These are phyloP conservation scores for Acronicta alni DNA, from an alignment of 2,888 invertebrate species.

Conservation along the genomic window DNA sequence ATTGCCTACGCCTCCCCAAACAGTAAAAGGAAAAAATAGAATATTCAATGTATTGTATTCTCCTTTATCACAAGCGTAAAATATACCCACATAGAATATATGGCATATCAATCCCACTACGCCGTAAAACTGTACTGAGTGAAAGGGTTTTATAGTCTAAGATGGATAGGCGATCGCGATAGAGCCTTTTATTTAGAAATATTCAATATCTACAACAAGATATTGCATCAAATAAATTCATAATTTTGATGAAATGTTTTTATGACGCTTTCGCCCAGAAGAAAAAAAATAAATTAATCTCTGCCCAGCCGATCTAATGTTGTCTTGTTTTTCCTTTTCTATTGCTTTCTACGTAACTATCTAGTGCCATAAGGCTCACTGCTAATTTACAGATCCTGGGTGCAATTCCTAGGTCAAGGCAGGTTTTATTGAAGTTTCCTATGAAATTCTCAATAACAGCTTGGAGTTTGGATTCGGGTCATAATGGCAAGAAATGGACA, in stretches of 20 bases:
- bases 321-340: too few relatives aligned
- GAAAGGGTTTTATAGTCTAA: slow-evolving; percentile 35
- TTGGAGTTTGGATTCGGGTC: too few relatives aligned
- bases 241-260: slow-evolving; percentile 18
- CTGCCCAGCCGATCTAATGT: too few relatives aligned
- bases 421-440: too few relatives aligned
- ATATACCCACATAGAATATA: not conserved
- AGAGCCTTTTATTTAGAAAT: slow-evolving; percentile 21
- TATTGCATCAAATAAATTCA: slow-evolving; percentile 8
- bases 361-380: too few relatives aligned
- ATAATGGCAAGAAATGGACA: too few relatives aligned
- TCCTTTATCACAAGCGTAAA: not conserved
- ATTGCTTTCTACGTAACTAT: too few relatives aligned
- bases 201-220: slow-evolving; percentile 37
- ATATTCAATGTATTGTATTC: not conserved
- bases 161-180: slow-evolving; percentile 29
- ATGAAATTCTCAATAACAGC: too few relatives aligned
- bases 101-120: slow-evolving; percentile 13
- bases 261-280: slow-evolving; percentile 1
- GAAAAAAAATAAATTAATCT: too few relatives aligned
- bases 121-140: slow-evolving; percentile 25
- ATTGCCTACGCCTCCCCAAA: not conserved
- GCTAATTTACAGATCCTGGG: too few relatives aligned
- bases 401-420: too few relatives aligned
- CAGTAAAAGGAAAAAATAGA: not conserved